A percentile compares a stretch with the other conserved stretches of the same genome.
Evolutionary conservation across 2,113 vertebrate genomes (phyloP).

Genomic region (Cavia porcellus): DNA sequence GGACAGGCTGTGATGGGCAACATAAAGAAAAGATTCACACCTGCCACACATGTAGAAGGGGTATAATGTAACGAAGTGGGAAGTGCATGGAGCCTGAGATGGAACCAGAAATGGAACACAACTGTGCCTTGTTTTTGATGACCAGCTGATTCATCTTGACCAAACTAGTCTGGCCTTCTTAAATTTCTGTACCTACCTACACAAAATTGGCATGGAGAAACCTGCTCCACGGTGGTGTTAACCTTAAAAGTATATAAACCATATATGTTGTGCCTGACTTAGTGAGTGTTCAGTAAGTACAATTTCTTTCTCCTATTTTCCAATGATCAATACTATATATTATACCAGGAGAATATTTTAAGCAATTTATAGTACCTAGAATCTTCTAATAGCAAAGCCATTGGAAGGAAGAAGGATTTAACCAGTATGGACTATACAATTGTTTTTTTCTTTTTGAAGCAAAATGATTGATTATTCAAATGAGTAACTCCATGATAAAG

Average conservation of each 20-base stretch:
- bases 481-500: neutral
- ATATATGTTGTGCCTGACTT: neutral
- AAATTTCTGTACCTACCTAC: neutral
- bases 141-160: neutral
- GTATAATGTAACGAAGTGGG: no score
- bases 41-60: neutral
- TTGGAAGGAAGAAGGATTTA: neutral
- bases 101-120: neutral
- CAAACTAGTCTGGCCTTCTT: neutral
- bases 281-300: neutral
- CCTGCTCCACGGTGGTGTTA: neutral
- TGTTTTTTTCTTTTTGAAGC: neutral
- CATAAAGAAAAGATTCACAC: neutral
- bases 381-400: neutral
- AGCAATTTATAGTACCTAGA: neutral
- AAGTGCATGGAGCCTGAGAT: accelerated
- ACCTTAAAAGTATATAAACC: neutral
- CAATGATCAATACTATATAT: neutral
- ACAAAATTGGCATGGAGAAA: neutral
- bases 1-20: neutral
- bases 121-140: neutral
- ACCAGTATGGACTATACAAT: neutral
- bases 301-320: neutral
- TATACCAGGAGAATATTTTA: neutral
- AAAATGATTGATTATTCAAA: neutral